Percentiles rank a stretch among this genome's conserved stretches.
These are phyloP conservation scores for Pangasianodon hypophthalmus DNA, from an alignment of 2,113 vertebrate species.

Conservation along the genomic window DNA sequence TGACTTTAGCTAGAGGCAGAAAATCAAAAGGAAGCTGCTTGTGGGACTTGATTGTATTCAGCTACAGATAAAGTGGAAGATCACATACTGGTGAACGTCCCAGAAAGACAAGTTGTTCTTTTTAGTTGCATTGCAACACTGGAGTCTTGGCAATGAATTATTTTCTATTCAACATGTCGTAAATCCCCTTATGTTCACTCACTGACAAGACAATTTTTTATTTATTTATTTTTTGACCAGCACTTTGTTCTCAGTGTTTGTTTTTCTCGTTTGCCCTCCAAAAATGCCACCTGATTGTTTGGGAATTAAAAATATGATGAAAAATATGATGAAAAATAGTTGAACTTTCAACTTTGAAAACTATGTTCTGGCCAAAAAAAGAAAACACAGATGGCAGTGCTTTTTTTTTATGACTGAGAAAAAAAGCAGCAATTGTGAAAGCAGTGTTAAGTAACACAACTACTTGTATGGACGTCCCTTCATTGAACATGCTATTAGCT, in stretches of 20 bases:
- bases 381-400: not conserved
- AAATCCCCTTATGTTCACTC: conserved; percentile 3
- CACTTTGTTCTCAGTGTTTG: not conserved
- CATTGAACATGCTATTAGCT: not conserved
- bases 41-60: not conserved
- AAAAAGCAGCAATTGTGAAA: not conserved
- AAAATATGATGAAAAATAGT: too few relatives aligned
- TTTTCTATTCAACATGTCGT: conserved; percentile 4
- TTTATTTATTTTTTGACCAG: not conserved
- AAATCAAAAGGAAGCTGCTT: not conserved
- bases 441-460: not conserved
- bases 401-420: not conserved
- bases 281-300: conserved; percentile 14
- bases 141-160: not conserved
- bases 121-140: not conserved
- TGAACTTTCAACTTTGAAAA: not conserved
- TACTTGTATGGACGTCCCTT: not conserved
- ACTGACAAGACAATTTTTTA: not conserved
- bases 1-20: not conserved
- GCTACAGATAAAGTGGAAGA: not conserved
- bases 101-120: not conserved
- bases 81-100: not conserved
- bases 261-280: conserved; percentile 8
- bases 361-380: not conserved
- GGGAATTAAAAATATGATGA: too few relatives aligned